phyloP scores from a whole-genome alignment of 2,888 invertebrate species.

The Macaria notata region DNA sequence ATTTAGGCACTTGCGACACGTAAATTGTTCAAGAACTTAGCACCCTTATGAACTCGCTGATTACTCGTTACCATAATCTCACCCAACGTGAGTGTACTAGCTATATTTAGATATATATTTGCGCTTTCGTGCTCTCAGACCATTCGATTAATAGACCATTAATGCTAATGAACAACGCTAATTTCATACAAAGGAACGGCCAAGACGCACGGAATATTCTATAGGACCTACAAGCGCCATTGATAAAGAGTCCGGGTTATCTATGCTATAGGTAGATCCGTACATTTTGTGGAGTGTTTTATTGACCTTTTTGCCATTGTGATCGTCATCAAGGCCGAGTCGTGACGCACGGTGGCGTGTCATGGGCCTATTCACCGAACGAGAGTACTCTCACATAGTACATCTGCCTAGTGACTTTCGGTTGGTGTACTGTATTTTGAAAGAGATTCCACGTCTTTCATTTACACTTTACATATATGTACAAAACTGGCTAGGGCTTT shows the following conservation, averaged over 20 bases:
- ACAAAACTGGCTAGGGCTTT: too few species aligned
- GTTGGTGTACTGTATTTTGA: background rate
- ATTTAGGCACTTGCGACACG: background rate
- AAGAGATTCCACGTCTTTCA: too few species aligned
- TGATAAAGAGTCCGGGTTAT: constrained; percentile 5
- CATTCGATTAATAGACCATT: constrained; percentile 26
- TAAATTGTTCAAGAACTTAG: constrained; percentile 14
- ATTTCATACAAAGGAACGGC: constrained; percentile 27
- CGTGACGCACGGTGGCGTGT: constrained; percentile 17
- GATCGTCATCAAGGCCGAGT: constrained; percentile 15
- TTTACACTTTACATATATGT: too few species aligned
- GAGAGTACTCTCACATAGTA: background rate
- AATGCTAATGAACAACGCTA: constrained; percentile 33
- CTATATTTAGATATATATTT: constrained; percentile 1
- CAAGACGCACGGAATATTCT: constrained; percentile 22
- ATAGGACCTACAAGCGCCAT: background rate
- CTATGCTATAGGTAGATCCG: background rate
- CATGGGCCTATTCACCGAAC: constrained; percentile 16
- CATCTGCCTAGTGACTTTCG: constrained; percentile 1
- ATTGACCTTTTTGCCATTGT: constrained; percentile 23
- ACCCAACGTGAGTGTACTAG: constrained; percentile 11
- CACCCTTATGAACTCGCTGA: constrained; percentile 25
- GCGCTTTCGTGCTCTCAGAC: constrained; percentile 23
- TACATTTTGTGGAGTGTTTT: constrained; percentile 10
- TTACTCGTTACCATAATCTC: constrained; percentile 27